These are phyloP conservation scores for Apolygus lucorum DNA, from an alignment of 1,140 invertebrate species.

Conservation along the genomic window DNA sequence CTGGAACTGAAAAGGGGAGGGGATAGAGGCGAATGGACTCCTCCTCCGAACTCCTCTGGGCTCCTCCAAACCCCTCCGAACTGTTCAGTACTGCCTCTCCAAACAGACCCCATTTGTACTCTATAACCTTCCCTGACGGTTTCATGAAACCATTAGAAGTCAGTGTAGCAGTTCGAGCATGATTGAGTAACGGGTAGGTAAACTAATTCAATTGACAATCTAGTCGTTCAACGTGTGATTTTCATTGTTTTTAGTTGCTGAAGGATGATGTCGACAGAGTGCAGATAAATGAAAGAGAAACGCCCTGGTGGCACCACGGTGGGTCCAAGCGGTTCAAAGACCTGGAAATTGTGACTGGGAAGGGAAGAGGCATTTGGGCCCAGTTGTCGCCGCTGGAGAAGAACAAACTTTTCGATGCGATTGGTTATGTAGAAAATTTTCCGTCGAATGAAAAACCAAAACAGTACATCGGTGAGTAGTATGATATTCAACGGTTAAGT, in stretches of 20 bases:
- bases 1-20: no score
- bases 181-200: neutral
- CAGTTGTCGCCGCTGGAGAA: conserved; percentile 58
- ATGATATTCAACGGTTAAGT: no score
- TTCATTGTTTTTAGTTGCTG: conserved; percentile 41
- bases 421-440: conserved; percentile 43
- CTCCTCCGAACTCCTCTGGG: no score
- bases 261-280: conserved; percentile 48
- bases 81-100: no score
- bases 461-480: conserved; percentile 46
- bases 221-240: neutral
- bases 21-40: no score
- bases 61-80: no score
- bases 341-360: conserved; percentile 39
- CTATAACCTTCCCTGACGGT: no score
- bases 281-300: conserved; percentile 43
- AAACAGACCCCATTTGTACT: no score
- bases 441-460: conserved; percentile 44
- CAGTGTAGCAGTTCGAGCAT: no score
- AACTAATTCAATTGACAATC: neutral
- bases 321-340: conserved; percentile 35
- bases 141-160: no score
- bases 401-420: conserved; percentile 52
- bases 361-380: conserved; percentile 49
- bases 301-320: conserved; percentile 44